These are phyloP conservation scores for Syngnathus acus DNA, from an alignment of 2,797 vertebrate genomes.

Conservation along the genomic window DNA sequence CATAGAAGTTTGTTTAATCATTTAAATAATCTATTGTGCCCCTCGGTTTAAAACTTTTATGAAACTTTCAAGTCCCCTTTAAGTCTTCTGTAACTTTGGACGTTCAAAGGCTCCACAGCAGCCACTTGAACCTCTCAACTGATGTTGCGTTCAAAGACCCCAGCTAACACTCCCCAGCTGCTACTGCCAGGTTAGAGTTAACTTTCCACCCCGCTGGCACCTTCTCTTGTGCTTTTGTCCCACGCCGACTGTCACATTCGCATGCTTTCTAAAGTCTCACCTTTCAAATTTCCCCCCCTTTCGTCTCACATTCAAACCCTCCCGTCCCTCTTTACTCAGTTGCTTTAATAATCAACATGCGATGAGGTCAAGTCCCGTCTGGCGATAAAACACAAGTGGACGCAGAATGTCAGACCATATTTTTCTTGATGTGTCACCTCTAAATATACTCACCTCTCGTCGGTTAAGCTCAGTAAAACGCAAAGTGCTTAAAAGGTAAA, in stretches of 20 bases:
- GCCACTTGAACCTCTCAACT: background rate
- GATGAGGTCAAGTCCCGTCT: conserved; percentile 2
- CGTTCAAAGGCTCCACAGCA: background rate
- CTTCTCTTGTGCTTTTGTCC: conserved; percentile 36
- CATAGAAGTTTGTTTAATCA: too few species aligned
- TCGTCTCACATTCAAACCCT: conserved; percentile 8
- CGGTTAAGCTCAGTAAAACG: background rate
- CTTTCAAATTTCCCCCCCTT: conserved; percentile 30
- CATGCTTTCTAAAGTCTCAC: conserved; percentile 25
- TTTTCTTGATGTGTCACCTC: background rate
- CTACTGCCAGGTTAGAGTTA: background rate
- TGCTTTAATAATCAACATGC: background rate
- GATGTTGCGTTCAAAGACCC: background rate
- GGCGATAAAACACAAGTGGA: background rate
- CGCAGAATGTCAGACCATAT: background rate
- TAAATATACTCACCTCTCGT: background rate
- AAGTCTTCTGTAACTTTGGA: background rate
- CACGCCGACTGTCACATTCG: conserved; percentile 37
- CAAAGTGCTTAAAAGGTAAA: conserved; percentile 1
- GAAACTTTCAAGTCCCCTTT: too few species aligned
- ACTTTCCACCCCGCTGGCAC: conserved; percentile 5
- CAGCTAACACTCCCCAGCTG: background rate
- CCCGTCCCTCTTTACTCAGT: background rate
- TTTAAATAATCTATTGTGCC: too few species aligned
- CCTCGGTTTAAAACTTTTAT: too few species aligned